Conservation (phyloP, 2,797 vertebrate genomes). For the Lophius americanus region DNA sequence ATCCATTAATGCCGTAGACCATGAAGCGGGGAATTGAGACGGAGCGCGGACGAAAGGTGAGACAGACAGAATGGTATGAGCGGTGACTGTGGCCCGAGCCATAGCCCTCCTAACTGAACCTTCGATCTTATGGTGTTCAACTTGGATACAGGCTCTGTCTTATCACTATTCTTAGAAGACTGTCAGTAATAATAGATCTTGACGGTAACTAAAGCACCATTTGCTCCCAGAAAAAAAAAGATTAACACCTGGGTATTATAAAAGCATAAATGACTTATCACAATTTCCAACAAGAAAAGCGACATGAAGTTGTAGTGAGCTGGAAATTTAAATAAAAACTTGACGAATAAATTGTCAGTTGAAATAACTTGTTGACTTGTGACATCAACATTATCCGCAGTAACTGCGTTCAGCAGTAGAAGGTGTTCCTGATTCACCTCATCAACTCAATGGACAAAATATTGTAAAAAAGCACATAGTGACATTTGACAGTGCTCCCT, state of each 20-base stretch:
- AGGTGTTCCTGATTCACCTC: constrained; percentile 13
- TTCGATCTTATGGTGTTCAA: no score
- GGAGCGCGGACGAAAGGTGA: no score
- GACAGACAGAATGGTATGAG: no score
- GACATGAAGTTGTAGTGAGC: constrained; percentile 2
- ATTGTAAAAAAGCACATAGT: not conserved
- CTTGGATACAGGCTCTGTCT: no score
- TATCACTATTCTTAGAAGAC: not conserved
- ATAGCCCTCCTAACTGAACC: no score
- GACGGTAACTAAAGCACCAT: not conserved
- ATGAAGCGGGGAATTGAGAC: no score
- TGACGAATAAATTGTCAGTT: not conserved
- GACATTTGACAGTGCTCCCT: not conserved
- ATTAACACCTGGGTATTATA: not conserved
- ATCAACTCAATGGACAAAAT: not conserved
- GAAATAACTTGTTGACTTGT: no score
- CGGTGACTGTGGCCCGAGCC: no score
- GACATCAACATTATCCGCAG: not conserved
- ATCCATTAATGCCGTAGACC: no score
- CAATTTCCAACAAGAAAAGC: not conserved
- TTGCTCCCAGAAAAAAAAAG: not conserved
- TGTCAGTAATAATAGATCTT: not conserved
- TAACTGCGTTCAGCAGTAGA: not conserved
- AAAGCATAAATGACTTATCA: not conserved
- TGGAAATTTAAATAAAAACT: constrained; percentile 14